Evolutionary conservation across 2,113 vertebrate species (phyloP).

Genomic region (Hypanus sabinus): DNA sequence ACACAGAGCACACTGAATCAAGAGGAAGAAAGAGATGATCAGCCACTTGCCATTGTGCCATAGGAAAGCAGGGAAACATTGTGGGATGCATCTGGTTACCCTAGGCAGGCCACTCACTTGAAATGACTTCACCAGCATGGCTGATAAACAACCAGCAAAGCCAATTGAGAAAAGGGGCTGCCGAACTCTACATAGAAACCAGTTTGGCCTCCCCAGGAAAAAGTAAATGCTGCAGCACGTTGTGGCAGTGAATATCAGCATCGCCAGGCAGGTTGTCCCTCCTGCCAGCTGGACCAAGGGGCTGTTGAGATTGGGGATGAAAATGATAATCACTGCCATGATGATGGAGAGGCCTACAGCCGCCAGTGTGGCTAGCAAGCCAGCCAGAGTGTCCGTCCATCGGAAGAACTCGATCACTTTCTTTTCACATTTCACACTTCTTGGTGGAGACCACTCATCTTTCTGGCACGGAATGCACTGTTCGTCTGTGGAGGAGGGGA

Average conservation of each 20-base stretch:
- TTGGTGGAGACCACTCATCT: conserved; percentile 25
- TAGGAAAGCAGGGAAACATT: neutral
- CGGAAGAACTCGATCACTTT: conserved; percentile 9
- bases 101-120: neutral
- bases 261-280: neutral
- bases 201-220: conserved; percentile 29
- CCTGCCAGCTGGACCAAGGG: conserved; percentile 19
- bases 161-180: conserved; percentile 38
- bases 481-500: neutral
- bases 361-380: neutral
- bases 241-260: conserved; percentile 17
- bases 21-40: neutral
- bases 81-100: neutral
- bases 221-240: conserved; percentile 24
- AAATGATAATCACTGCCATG: neutral
- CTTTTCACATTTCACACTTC: conserved; percentile 23
- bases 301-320: neutral
- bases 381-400: conserved; percentile 1
- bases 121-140: conserved; percentile 9
- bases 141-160: conserved; percentile 27
- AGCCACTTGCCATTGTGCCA: neutral
- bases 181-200: neutral
- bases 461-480: conserved; percentile 18
- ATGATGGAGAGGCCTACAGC: neutral
- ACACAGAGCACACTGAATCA: neutral